phyloP scores from a whole-genome alignment of 2,113 vertebrate species.

The Myotis davidii region DNA sequence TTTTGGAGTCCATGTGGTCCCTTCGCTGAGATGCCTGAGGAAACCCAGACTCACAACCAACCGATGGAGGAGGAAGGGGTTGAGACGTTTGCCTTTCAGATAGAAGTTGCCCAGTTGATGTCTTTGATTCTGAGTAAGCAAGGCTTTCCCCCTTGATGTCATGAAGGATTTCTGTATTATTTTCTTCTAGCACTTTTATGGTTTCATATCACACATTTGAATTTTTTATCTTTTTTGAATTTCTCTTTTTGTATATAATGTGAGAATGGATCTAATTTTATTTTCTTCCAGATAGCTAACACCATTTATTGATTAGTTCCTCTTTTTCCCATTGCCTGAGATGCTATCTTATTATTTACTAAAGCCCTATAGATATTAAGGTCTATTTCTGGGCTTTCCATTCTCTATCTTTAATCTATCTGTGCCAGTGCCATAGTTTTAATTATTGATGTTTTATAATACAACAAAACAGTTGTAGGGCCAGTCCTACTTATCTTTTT shows the following conservation, averaged over 20 bases:
- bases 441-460: neutral
- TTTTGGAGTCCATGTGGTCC: neutral
- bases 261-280: neutral
- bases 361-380: neutral
- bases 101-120: neutral
- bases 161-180: neutral
- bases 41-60: neutral
- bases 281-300: neutral
- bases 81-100: neutral
- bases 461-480: neutral
- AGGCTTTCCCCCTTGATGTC: neutral
- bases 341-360: neutral
- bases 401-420: neutral
- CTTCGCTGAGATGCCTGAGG: neutral
- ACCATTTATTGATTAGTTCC: neutral
- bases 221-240: constrained; percentile 29
- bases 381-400: constrained; percentile 26
- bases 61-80: neutral
- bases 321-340: constrained; percentile 1
- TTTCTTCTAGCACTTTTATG: constrained; percentile 12
- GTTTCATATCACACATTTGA: neutral
- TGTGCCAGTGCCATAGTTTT: neutral
- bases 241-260: neutral
- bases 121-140: constrained; percentile 15
- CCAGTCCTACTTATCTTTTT: constrained; percentile 16